phyloP scores from a whole-genome alignment of 2,113 vertebrate species.

The Chaetodon trifascialis region DNA sequence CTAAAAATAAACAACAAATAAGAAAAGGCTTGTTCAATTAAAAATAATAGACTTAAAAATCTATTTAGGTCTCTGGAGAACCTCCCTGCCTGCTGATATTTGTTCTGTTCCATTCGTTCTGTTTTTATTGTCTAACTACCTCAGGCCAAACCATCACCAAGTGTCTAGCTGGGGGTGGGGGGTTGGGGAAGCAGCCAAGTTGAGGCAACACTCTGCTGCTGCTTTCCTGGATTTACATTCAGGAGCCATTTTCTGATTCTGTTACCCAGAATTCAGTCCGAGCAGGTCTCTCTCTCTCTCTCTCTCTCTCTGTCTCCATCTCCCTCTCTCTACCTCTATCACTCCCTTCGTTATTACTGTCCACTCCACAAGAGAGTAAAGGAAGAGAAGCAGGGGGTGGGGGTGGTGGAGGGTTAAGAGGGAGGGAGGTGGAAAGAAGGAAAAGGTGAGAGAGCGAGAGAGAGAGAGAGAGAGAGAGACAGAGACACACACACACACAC shows the following conservation, averaged over 20 bases:
- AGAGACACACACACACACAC: no score
- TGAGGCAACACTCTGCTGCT: slow-evolving; percentile 70
- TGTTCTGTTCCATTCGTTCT: slow-evolving; percentile 61
- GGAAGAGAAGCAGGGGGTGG: slow-evolving; percentile 41
- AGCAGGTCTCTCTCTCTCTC: slow-evolving; percentile 49
- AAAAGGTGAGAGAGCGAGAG: slow-evolving; percentile 73
- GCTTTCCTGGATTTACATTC: slow-evolving; percentile 73
- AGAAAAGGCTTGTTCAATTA: slow-evolving; percentile 43
- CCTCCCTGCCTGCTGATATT: slow-evolving; percentile 64
- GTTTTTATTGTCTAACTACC: slow-evolving; percentile 72
- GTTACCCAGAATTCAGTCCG: slow-evolving; percentile 68
- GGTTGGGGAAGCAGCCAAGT: slow-evolving; percentile 61
- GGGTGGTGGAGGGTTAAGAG: slow-evolving; percentile 63
- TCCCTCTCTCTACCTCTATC: slow-evolving; percentile 57
- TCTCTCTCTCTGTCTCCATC: not conserved
- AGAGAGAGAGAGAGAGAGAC: slow-evolving; percentile 50
- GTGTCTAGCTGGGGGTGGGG: slow-evolving; percentile 34
- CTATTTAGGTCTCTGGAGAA: slow-evolving; percentile 65
- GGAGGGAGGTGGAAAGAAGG: slow-evolving; percentile 58
- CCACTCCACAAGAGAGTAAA: slow-evolving; percentile 78
- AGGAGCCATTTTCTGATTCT: slow-evolving; percentile 72
- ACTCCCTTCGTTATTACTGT: slow-evolving; percentile 77
- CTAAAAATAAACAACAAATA: slow-evolving; percentile 51
- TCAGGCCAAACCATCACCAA: slow-evolving; percentile 68
- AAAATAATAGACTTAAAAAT: slow-evolving; percentile 56